Conservation (phyloP, 2,888 invertebrate genomes). For the Rhodophaea formosa region DNA sequence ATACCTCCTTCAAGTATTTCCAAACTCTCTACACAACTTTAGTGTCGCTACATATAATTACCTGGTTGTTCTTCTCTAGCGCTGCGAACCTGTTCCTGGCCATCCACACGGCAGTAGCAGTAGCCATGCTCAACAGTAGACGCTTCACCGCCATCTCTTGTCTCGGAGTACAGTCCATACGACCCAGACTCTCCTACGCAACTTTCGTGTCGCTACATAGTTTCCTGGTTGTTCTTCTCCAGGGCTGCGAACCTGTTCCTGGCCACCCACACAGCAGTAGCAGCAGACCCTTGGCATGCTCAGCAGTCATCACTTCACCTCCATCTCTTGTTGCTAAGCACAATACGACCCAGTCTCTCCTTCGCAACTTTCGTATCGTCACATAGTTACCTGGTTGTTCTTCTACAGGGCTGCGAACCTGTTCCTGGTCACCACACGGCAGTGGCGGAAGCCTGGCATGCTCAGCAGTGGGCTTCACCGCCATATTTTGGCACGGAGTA, state of each 20-base stretch:
- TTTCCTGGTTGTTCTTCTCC: constrained; percentile 93
- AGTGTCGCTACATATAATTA: constrained; percentile 41
- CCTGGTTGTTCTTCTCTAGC: constrained; percentile 94
- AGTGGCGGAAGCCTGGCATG: too few species aligned
- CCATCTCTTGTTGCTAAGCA: constrained; percentile 92
- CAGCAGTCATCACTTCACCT: constrained; percentile 77
- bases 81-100: constrained; percentile 99
- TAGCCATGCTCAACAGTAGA: constrained; percentile 66
- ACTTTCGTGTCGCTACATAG: not conserved
- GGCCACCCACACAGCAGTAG: constrained; percentile 94
- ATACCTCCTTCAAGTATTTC: too few species aligned
- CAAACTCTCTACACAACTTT: too few species aligned
- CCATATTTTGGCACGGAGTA: too few species aligned
- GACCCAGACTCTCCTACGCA: too few species aligned
- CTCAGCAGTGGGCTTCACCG: too few species aligned
- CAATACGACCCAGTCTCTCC: constrained; percentile 95
- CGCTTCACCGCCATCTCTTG: too few species aligned
- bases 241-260: constrained; percentile 98
- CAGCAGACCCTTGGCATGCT: constrained; percentile 88
- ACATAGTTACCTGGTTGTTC: too few species aligned
- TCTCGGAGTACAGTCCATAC: too few species aligned
- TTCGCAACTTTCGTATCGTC: constrained; percentile 66
- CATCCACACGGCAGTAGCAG: constrained; percentile 93
- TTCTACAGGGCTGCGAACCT: too few species aligned
- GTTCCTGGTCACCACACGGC: too few species aligned